These are phyloP conservation scores for Macrosiphum euphorbiae DNA, from an alignment of 2,888 invertebrate genomes.

Conservation along the genomic window DNA sequence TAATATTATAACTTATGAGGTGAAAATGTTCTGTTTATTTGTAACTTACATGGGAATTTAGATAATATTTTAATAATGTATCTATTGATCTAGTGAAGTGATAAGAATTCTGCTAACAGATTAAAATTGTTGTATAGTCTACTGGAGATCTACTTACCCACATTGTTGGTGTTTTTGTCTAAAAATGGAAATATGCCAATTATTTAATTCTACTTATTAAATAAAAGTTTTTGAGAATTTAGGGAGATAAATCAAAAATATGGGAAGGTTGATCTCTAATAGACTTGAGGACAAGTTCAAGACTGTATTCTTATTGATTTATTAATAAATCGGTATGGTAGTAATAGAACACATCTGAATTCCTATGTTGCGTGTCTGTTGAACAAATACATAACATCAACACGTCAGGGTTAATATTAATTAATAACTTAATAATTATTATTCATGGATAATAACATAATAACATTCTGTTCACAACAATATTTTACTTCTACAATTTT, in stretches of 20 bases:
- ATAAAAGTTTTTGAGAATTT: background rate
- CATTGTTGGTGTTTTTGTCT: background rate
- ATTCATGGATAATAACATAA: background rate
- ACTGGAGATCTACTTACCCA: background rate
- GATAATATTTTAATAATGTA: background rate
- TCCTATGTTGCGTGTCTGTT: too few species aligned
- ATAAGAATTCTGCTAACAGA: too few species aligned
- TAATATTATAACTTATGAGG: background rate
- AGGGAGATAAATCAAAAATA: background rate
- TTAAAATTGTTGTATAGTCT: background rate
- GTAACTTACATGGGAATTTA: background rate
- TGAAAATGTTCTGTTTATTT: background rate
- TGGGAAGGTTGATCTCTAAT: background rate
- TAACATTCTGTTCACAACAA: background rate
- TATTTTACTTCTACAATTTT: background rate
- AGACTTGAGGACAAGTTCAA: too few species aligned
- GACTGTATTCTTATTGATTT: background rate
- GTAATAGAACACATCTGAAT: too few species aligned
- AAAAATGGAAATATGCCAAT: background rate
- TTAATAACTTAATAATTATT: background rate
- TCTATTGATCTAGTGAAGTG: too few species aligned
- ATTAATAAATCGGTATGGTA: too few species aligned
- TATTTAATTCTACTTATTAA: background rate
- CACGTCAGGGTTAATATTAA: too few species aligned
- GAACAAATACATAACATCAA: background rate